Evolutionary conservation across 2,113 vertebrate species (phyloP).

Genomic region (Pyrgilauda ruficollis): DNA sequence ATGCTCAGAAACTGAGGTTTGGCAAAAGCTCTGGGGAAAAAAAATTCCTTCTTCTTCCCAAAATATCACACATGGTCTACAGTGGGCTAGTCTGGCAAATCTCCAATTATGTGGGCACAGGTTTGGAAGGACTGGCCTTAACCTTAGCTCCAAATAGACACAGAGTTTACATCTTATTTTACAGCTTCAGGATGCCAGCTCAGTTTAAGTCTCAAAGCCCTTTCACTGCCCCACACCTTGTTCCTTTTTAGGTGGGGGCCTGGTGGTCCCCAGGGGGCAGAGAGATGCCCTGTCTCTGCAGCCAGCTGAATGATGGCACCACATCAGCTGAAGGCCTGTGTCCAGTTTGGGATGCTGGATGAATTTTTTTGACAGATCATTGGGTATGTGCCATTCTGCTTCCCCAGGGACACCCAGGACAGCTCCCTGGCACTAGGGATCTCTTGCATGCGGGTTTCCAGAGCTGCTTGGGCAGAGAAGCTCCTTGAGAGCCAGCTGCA

Average conservation of each 20-base stretch:
- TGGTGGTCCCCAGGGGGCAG: not conserved
- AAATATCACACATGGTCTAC: not conserved
- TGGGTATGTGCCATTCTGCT: not conserved
- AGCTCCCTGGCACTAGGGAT: not conserved
- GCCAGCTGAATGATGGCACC: not conserved
- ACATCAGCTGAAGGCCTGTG: not conserved
- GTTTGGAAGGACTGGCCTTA: not conserved
- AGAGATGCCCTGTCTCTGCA: not conserved
- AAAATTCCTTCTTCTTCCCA: not conserved
- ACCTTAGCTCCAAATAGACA: not conserved
- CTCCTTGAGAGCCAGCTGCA: not conserved
- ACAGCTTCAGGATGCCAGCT: not conserved
- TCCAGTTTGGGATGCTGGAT: not conserved
- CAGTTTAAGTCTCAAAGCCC: not conserved
- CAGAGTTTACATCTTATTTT: not conserved
- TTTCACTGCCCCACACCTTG: fast-evolving
- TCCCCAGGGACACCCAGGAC: not conserved
- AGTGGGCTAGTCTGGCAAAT: not conserved
- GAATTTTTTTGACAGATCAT: not conserved
- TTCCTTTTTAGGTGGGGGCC: not conserved
- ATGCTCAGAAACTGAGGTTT: not conserved
- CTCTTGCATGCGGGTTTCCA: fast-evolving
- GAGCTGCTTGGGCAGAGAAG: not conserved
- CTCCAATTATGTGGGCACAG: not conserved
- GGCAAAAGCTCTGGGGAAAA: not conserved